Percentiles rank a stretch among this genome's conserved stretches.
Evolutionary conservation across 1,140 invertebrate genomes (phyloP).

Genomic region (Steinernema khuongi): DNA sequence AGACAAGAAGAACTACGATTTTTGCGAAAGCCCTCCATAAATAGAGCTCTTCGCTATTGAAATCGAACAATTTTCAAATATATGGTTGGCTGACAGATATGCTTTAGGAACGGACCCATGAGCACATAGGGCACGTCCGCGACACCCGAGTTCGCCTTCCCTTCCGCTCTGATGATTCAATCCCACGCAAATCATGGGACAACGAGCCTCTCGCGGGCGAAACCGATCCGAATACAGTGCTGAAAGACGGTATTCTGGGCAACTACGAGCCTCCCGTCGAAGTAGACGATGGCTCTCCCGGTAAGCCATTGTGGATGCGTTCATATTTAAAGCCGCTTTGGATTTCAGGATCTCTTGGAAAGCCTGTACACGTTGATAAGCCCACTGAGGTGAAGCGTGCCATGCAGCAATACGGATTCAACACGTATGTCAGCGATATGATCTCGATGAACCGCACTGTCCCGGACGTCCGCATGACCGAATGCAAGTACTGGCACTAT

Average conservation of each 20-base stretch:
- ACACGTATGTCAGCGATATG: conserved; percentile 71
- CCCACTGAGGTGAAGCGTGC: conserved; percentile 37
- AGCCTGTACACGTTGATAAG: conserved; percentile 44
- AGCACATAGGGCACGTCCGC: too few species aligned
- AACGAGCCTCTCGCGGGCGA: conserved; percentile 42
- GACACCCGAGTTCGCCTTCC: background rate
- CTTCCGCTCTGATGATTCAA: background rate
- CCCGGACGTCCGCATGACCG: conserved; percentile 72
- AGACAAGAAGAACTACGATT: background rate
- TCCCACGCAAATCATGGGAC: background rate
- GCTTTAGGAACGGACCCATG: too few species aligned
- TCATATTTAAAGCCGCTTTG: background rate
- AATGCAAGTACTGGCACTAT: conserved; percentile 88
- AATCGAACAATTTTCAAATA: too few species aligned
- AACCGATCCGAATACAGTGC: conserved; percentile 47
- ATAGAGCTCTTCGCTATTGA: too few species aligned
- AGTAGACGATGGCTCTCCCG: conserved; percentile 40
- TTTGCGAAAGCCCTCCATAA: too few species aligned
- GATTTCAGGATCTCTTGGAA: conserved; percentile 50
- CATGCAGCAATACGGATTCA: conserved; percentile 53
- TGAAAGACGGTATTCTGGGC: conserved; percentile 42
- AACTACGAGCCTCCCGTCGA: conserved; percentile 49
- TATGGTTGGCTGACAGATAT: too few species aligned
- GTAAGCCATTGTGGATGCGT: conserved; percentile 29
- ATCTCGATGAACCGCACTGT: conserved; percentile 81